Percentiles rank a stretch among this genome's conserved stretches.
These are phyloP conservation scores for Hemithea aestivaria DNA, from an alignment of 2,888 invertebrate genomes.

Conservation along the genomic window DNA sequence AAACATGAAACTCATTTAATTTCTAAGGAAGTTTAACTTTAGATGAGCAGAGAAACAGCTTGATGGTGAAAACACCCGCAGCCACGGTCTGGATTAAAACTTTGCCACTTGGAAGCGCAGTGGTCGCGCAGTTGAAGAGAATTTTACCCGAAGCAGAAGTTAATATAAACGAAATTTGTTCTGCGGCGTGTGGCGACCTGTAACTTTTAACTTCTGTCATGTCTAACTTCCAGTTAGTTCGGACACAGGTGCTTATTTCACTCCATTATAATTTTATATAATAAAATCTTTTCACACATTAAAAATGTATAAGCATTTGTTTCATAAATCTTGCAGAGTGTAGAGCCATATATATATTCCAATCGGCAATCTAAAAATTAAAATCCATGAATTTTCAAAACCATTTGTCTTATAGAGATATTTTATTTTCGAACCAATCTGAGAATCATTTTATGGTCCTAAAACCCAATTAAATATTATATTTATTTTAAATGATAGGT, in stretches of 20 bases:
- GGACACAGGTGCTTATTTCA: conserved; percentile 48
- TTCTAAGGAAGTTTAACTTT: conserved; percentile 2
- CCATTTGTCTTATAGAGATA: too few species aligned
- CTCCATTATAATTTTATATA: conserved; percentile 35
- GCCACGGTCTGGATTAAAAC: conserved; percentile 66
- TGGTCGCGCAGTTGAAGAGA: conserved; percentile 64
- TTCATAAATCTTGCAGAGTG: too few species aligned
- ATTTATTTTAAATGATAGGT: too few species aligned
- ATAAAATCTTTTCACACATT: too few species aligned
- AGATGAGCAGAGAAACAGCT: conserved; percentile 12
- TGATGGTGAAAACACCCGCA: conserved; percentile 34
- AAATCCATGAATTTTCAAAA: too few species aligned
- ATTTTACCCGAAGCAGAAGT: conserved; percentile 72
- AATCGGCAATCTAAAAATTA: too few species aligned
- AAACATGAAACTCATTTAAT: conserved; percentile 6
- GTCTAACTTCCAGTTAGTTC: conserved; percentile 44
- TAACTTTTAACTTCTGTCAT: conserved; percentile 47
- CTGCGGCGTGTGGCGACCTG: conserved; percentile 55
- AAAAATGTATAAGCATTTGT: too few species aligned
- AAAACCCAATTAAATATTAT: too few species aligned
- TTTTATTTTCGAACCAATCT: too few species aligned
- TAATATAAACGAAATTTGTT: conserved; percentile 76
- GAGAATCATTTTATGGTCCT: too few species aligned
- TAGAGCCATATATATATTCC: too few species aligned
- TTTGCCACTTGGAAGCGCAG: conserved; percentile 70